Conservation (phyloP, 2,888 invertebrate genomes). For the Lobophora halterata region DNA sequence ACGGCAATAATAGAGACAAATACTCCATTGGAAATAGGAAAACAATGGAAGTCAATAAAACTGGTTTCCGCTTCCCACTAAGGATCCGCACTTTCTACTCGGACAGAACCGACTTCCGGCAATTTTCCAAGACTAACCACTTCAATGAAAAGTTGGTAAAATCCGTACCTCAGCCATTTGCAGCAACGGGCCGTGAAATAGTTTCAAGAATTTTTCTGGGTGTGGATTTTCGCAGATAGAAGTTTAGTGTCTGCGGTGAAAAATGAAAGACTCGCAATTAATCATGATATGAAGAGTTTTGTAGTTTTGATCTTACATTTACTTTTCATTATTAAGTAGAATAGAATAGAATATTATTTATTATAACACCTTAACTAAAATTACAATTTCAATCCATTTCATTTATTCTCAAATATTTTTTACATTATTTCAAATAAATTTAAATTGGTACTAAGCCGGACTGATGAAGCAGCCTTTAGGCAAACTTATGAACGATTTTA, state of each 20-base stretch:
- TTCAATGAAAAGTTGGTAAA: conserved; percentile 51
- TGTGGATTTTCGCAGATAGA: conserved; percentile 15
- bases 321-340: too few relatives aligned
- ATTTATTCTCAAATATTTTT: too few relatives aligned
- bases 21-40: conserved; percentile 6
- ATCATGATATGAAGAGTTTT: too few relatives aligned
- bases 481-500: too few relatives aligned
- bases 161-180: conserved; percentile 38
- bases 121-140: conserved; percentile 53
- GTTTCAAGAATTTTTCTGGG: conserved; percentile 35
- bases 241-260: background rate
- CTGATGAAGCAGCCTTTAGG: too few relatives aligned
- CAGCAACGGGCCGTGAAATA: conserved; percentile 41
- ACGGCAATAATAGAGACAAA: conserved; percentile 4
- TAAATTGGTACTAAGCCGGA: too few relatives aligned
- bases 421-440: too few relatives aligned
- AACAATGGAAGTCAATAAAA: conserved; percentile 14
- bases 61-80: conserved; percentile 16
- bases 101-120: conserved; percentile 41
- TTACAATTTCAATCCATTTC: too few relatives aligned
- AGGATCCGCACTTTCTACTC: conserved; percentile 29
- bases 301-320: too few relatives aligned
- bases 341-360: too few relatives aligned
- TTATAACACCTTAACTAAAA: too few relatives aligned
- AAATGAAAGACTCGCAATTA: too few relatives aligned